Evolutionary conservation across 2,113 vertebrate species (phyloP), one percentile per base, ranked within the genome.

Genomic region (Microcebus griseorufus): DNA sequence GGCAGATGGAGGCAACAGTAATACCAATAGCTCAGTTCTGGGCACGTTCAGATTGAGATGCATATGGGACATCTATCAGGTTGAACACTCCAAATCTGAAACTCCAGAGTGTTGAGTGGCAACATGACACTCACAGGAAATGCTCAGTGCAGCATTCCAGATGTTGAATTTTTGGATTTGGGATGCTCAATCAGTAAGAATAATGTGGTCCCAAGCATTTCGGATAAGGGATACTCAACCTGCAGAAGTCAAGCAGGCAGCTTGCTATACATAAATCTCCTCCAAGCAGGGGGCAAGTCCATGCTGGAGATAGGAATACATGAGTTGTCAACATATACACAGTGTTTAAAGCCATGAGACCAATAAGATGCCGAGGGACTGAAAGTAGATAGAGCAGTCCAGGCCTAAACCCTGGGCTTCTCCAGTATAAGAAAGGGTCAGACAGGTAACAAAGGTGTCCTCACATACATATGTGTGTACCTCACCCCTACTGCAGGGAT

Each of bases 401-500:
- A 18, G 67, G 34, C 37, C 75, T 17, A 62, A 29, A 69, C 14
- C 34, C 60, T 11, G 45, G 60, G n/a, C 69, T 58, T 22, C 70
- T 42, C 37, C 0, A 1, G 29, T 5, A 22, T 34, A n/a, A 51
- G 0, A 20, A 6, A 39, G 20, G 29, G 37, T 32, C 67, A 45
- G 14, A 48, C 2, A 79, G 75, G 34, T 76, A 48, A 82, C 53
- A 34, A 58, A 76, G 23, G 18, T 10, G 5, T 20, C 3, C 6
- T 9, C 42, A 5, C 1, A 13, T 11, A 37, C 37, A 4, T 23
- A 22, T 10, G 14, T 0, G 13, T 0, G 13, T 39, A 34, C 9
- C 22, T 84, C 48, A 32, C 10, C 64, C 60, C 18, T 2, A 0
- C 55, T 34, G 11, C 39, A 39, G 51, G 32, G 64, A 53, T 2